phyloP scores from a whole-genome alignment of 2,797 vertebrate species.

The Coccyzus lansbergi region DNA sequence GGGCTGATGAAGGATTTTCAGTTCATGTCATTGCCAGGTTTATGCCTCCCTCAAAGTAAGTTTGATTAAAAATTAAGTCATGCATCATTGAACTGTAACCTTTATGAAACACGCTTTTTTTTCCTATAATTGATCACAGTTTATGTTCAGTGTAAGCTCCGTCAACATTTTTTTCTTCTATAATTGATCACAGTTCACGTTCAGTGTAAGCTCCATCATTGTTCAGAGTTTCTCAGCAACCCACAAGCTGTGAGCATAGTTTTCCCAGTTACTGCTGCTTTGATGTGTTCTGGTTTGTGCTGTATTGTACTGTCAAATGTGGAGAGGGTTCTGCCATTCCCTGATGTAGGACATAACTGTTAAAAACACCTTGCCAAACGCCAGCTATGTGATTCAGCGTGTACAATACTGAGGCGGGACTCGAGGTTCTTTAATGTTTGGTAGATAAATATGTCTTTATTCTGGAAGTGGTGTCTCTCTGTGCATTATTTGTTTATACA shows the following conservation, averaged over 20 bases:
- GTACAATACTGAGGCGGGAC: not conserved
- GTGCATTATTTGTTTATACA: not conserved
- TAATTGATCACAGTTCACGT: not conserved
- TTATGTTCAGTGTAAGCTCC: not conserved
- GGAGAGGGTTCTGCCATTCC: not conserved
- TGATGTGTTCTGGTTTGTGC: not conserved
- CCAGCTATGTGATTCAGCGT: not conserved
- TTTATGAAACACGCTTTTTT: not conserved
- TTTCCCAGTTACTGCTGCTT: not conserved
- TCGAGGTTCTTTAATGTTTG: accelerated
- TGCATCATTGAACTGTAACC: not conserved
- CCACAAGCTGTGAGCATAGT: not conserved
- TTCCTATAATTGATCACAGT: not conserved
- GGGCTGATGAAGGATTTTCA: not conserved
- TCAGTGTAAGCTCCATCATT: not conserved
- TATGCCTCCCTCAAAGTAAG: not conserved
- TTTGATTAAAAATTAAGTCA: not conserved
- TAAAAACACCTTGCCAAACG: not conserved
- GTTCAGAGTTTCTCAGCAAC: not conserved
- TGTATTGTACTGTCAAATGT: not conserved
- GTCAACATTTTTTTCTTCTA: not conserved
- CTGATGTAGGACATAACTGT: not conserved
- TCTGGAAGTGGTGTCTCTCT: not conserved
- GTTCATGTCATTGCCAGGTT: not conserved
- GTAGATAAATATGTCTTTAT: accelerated